Conservation (phyloP, 1,140 invertebrate species). For the Arctopsyche grandis region DNA sequence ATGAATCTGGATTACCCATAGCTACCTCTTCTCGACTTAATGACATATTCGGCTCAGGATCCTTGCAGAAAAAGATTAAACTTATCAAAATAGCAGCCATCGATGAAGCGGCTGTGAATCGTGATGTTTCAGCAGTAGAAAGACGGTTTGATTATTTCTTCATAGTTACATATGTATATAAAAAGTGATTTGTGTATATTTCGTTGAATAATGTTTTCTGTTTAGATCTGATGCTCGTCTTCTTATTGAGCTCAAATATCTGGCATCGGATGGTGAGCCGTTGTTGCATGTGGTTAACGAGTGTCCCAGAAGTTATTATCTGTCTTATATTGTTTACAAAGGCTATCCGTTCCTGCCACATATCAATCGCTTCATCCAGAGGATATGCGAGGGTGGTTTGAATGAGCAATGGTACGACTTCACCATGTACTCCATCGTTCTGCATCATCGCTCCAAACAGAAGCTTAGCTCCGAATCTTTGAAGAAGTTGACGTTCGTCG, state of each 20-base stretch:
- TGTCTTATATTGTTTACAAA: constrained; percentile 58
- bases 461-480: constrained; percentile 14
- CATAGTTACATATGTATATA: not conserved
- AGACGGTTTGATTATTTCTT: constrained; percentile 33
- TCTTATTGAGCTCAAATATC: constrained; percentile 49
- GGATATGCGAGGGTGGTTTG: constrained; percentile 48
- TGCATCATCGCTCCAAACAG: constrained; percentile 22
- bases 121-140: constrained; percentile 48
- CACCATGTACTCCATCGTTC: constrained; percentile 47
- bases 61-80: constrained; percentile 47
- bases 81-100: constrained; percentile 47
- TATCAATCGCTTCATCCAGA: constrained; percentile 53
- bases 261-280: constrained; percentile 52
- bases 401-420: constrained; percentile 52
- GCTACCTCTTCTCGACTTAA: constrained; percentile 53
- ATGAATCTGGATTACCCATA: constrained; percentile 58
- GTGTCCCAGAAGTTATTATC: constrained; percentile 60
- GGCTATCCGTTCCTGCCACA: constrained; percentile 55
- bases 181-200: not conserved
- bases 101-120: constrained; percentile 41
- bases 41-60: constrained; percentile 46
- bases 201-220: not conserved
- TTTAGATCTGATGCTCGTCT: constrained; percentile 54
- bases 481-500: constrained; percentile 49
- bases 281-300: constrained; percentile 60